Conservation (phyloP, 2,888 invertebrate genomes). For the Rotaria sp. region DNA sequence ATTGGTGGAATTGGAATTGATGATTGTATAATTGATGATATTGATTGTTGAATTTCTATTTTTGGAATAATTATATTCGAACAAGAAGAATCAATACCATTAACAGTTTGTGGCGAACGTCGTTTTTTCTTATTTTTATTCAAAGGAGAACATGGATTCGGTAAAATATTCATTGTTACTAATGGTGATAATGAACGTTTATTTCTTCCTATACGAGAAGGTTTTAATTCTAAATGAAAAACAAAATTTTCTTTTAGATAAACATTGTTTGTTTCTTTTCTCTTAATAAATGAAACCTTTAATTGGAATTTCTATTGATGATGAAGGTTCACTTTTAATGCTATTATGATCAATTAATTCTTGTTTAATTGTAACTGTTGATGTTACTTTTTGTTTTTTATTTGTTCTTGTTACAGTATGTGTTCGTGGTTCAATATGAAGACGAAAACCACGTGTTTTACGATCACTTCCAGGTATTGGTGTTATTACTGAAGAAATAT, state of each 20-base stretch:
- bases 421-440: constrained; percentile 28
- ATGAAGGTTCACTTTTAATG: neutral
- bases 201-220: neutral
- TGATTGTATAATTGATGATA: neutral
- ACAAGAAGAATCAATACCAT: neutral
- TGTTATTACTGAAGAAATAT: neutral
- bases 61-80: neutral
- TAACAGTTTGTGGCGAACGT: neutral
- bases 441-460: constrained; percentile 27
- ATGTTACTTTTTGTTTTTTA: neutral
- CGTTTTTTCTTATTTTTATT: neutral
- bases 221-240: neutral
- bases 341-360: neutral
- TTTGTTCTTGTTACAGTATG: constrained; percentile 17
- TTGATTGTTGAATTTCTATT: neutral
- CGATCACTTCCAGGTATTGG: neutral
- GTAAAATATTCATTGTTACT: neutral
- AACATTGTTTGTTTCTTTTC: no score
- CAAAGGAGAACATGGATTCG: neutral
- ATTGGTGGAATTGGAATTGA: neutral
- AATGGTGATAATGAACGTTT: neutral
- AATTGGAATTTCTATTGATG: neutral
- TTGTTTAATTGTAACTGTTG: neutral
- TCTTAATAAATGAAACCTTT: neutral
- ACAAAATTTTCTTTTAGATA: neutral